phyloP scores from a whole-genome alignment of 2,113 vertebrate genomes.

The Potamarius usumacintae region DNA sequence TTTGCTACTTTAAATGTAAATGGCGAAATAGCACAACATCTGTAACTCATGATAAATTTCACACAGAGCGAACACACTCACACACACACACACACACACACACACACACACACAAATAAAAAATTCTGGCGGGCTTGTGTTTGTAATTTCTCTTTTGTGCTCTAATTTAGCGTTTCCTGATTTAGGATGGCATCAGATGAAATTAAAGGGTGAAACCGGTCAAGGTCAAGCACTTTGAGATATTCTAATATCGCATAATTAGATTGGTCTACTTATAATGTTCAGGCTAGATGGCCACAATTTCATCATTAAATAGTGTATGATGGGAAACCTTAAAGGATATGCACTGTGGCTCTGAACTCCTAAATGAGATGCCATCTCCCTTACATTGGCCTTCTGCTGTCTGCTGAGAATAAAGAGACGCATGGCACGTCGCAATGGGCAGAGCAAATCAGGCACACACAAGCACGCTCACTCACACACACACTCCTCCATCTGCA shows the following conservation, averaged over 20 bases:
- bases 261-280: constrained; percentile 21
- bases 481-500: constrained; percentile 51
- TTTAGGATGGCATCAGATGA: constrained; percentile 21
- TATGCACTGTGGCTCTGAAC: constrained; percentile 12
- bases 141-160: constrained; percentile 16
- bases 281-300: constrained; percentile 23
- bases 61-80: not conserved
- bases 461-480: constrained; percentile 48
- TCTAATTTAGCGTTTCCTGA: not conserved
- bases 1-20: constrained; percentile 27
- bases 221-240: constrained; percentile 28
- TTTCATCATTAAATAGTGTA: constrained; percentile 31
- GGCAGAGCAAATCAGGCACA: constrained; percentile 48
- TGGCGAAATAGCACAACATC: constrained; percentile 5
- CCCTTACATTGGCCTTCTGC: constrained; percentile 12
- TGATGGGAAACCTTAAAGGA: constrained; percentile 13
- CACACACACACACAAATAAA: not conserved
- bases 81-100: not conserved
- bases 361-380: constrained; percentile 28
- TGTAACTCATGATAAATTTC: constrained; percentile 6
- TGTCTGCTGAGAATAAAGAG: constrained; percentile 32
- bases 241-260: constrained; percentile 28
- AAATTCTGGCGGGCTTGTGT: not conserved
- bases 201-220: not conserved
- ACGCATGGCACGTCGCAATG: constrained; percentile 10